Evolutionary conservation across 2,797 vertebrate species (phyloP), one percentile per base, ranked within the genome.

Genomic region (Pseudopleuronectes americanus): DNA sequence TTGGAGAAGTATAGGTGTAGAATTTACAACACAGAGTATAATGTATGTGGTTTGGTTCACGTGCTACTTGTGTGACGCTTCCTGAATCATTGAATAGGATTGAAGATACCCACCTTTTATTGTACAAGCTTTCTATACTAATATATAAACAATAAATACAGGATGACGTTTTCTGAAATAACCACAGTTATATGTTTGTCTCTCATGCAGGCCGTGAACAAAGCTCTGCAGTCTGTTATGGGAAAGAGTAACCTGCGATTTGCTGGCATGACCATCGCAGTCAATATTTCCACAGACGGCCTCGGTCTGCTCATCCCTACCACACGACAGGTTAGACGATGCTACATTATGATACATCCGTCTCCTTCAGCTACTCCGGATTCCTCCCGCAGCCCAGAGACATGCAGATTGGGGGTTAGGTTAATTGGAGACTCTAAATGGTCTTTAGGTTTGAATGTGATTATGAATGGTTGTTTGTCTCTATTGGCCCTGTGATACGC

Each of bases 211-310:
- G 86, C 90, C 8, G 84, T 91, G 36, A 98, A 96, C 94, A 98
- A 98, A 92, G 93, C 96, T 6, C 94, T 99, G 17, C 95, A 96
- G 64, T 94, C 96, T 14, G 84, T 99, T 63, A 96, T 99, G 93
- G 98, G 98, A 59, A 98, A 96, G 76, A 98, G 96, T 89, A 99
- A 99, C 90, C 91, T 99, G 56, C 96, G 95, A 52, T 99, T 99
- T 0, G 97, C 98, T 0, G 97, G 97, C 70, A 97, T 99, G 94
- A 97, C 92, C 81, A 96, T 99, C 0, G 93, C 96, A 0, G 89
- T 99, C 67, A 98, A 96, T 85, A 97, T 99, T 93, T 99, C 97
- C 0, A 90, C 96, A 0, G 96, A 98, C 0, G 97, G 97, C 23
- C 94, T 99, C 43, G 95, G 96, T 81, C 94, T 99, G 59, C 96